Evolutionary conservation across 2,113 vertebrate species (phyloP).

Genomic region (Tragelaphus buxtoni): DNA sequence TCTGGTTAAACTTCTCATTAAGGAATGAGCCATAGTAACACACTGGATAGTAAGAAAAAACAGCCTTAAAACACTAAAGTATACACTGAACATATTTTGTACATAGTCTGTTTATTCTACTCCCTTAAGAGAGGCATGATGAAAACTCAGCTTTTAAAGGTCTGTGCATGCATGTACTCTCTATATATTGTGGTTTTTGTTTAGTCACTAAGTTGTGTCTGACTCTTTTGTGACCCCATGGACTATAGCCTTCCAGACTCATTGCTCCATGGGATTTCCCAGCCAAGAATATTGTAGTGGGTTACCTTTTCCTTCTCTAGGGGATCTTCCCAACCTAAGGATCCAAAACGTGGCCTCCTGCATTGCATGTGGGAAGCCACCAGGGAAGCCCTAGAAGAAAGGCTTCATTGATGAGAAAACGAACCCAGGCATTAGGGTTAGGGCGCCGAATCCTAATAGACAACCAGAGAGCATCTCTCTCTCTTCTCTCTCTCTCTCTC

Average conservation of each 20-base stretch:
- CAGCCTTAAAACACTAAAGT: background rate
- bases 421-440: background rate
- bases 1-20: background rate
- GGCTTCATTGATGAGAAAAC: background rate
- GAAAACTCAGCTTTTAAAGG: background rate
- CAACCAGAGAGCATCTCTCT: background rate
- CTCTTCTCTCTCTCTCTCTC: background rate
- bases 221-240: background rate
- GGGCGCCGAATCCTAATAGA: fast-evolving
- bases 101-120: background rate
- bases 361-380: background rate
- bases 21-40: background rate
- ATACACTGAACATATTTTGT: background rate
- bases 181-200: background rate
- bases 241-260: background rate
- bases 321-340: background rate
- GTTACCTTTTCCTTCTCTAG: background rate
- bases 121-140: background rate
- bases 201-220: background rate
- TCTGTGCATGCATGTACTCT: background rate
- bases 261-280: background rate
- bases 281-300: background rate
- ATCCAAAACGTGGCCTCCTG: background rate
- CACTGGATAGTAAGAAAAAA: background rate
- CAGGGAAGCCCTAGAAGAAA: background rate